Evolutionary conservation across 2,888 invertebrate genomes (phyloP), one percentile per base, ranked within the genome.

Genomic region (Epinotia nisella): DNA sequence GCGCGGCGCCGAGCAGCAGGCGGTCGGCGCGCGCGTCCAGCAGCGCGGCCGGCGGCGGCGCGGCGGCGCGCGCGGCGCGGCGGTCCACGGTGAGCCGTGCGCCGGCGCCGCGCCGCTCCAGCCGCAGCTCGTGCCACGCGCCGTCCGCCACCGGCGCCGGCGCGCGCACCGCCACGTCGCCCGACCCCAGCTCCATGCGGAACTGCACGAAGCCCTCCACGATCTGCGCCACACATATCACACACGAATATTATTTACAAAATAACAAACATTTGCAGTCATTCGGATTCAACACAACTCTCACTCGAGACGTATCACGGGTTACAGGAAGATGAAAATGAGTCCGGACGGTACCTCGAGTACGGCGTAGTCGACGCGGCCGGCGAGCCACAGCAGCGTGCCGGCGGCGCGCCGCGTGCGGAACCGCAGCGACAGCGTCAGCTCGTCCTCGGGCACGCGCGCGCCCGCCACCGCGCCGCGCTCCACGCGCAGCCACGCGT

Each of bases 161-260:
- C 1, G 97, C 96, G 76, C 96, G 95, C 41, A 98, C 96, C 69
- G 96, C 91, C 51, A 97, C 98, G 88, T 97, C 97, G 7, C 99
- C 99, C 78, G 97, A 97, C 21, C 99, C 99, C 78, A 98, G 95
- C 87, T 99, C 98, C 94, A 98, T 98, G 77, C 97, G 95, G 89
- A 98, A 98, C 87, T 98, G 98, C 13, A 98, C 95, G 64, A 95
- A 95, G 0, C 98, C 99, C 86, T 98, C 97, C 19, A 95, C 96
- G 76, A 92, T 71, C 71, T 72, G 67, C n/a, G 10, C 19, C 4
- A 9, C 1, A 51, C 2, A 49, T 2, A 11, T 51, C 0, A 9
- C 35, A 35, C 35, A 29, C 29, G 5, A 4, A 29, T 5, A 7
- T 29, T 29, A 29, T 29, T 4, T 24, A 24, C n/a, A n/a, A n/a